A percentile compares a stretch with the other conserved stretches of the same genome.
Conservation (phyloP, 1,140 invertebrate species). For the Drosophila leontia region DNA sequence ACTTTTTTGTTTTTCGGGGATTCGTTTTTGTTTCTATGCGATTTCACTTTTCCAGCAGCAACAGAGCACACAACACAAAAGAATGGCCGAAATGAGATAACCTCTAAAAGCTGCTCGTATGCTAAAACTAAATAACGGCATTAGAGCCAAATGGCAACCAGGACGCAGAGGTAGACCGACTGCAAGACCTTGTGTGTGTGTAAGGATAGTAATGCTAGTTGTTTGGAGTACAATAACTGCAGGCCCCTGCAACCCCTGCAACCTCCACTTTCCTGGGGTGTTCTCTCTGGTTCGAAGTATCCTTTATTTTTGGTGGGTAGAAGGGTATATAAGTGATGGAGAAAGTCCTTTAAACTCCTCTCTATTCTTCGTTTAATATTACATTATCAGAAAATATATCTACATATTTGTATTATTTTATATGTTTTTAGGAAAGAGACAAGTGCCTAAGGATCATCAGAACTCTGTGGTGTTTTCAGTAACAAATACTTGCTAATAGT, state of each 20-base stretch:
- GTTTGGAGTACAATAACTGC: conserved; percentile 55
- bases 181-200: conserved; percentile 30
- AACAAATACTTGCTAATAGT: neutral
- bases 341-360: neutral
- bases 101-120: conserved; percentile 80
- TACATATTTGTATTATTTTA: neutral
- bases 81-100: conserved; percentile 67
- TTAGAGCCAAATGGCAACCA: conserved; percentile 59
- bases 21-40: conserved; percentile 15
- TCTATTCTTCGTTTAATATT: neutral
- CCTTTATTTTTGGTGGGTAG: too few species aligned
- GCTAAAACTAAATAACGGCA: conserved; percentile 79
- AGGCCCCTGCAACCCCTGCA: conserved; percentile 1
- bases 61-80: conserved; percentile 45
- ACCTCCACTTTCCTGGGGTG: neutral
- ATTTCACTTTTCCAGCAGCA: conserved; percentile 41
- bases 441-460: neutral
- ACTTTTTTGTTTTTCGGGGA: conserved; percentile 22
- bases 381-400: neutral
- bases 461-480: neutral
- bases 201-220: conserved; percentile 52
- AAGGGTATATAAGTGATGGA: neutral
- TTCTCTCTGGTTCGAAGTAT: neutral
- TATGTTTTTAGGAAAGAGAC: neutral
- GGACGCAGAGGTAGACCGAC: conserved; percentile 28